phyloP scores from a whole-genome alignment of 2,113 vertebrate genomes.

The Nycticryphes semicollaris region DNA sequence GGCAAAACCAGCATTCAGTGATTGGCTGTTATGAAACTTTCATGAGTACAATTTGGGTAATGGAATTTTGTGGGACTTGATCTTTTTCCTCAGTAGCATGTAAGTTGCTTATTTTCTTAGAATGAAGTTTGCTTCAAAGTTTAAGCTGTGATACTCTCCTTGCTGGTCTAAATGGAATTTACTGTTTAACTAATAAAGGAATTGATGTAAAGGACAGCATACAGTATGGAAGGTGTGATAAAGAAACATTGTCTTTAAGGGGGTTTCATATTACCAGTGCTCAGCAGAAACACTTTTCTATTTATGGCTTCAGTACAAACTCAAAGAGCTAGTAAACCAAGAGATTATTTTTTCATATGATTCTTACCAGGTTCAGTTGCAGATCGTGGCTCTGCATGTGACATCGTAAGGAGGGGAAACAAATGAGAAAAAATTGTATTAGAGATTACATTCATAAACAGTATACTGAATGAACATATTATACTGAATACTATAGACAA shows the following conservation, averaged over 20 bases:
- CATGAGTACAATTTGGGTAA: background rate
- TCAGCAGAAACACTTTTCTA: conserved; percentile 62
- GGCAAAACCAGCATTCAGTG: background rate
- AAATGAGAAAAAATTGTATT: conserved; percentile 58
- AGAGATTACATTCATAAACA: conserved; percentile 23
- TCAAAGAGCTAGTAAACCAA: conserved; percentile 57
- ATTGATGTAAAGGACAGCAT: conserved; percentile 59
- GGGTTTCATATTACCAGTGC: conserved; percentile 64
- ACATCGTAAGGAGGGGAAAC: conserved; percentile 36
- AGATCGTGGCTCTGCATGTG: conserved; percentile 81
- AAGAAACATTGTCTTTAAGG: conserved; percentile 66
- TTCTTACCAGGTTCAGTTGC: conserved; percentile 85
- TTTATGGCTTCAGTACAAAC: conserved; percentile 54
- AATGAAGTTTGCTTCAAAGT: background rate
- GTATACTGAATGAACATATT: background rate
- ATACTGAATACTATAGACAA: background rate
- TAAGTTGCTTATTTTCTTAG: conserved; percentile 17
- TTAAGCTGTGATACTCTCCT: background rate
- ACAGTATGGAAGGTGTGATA: conserved; percentile 34
- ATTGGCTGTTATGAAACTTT: background rate
- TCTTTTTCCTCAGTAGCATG: conserved; percentile 12
- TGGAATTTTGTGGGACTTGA: conserved; percentile 21
- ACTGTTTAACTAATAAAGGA: conserved; percentile 67
- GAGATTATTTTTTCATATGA: conserved; percentile 55
- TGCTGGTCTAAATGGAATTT: conserved; percentile 50